Base-by-base conservation (phyloP, 2,888 invertebrate genomes). In the Caenorhabditis japonica region DNA sequence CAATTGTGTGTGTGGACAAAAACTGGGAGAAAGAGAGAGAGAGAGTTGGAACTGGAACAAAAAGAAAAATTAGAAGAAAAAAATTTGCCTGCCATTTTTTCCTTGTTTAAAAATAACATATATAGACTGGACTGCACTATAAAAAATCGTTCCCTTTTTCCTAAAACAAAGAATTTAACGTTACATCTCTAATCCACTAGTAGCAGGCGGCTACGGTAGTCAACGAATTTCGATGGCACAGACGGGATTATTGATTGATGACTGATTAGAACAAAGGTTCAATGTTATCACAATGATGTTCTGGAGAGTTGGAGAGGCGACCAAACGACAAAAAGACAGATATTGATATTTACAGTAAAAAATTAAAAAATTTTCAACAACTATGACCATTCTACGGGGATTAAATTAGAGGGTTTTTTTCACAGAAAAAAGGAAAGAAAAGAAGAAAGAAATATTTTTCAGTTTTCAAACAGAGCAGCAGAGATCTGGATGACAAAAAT, bases 311-410 rank as follows among this genome's bases (percentile, higher is more conserved):
- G 13, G 13, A 27, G 21, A 4, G 23, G 17, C 8, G n/a, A n/a
- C n/a, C n/a, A n/a, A n/a, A n/a, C n/a, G n/a, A n/a, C n/a, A n/a
- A n/a, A n/a, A n/a, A n/a, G n/a, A n/a, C n/a, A n/a, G n/a, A n/a
- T n/a, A n/a, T 30, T 30, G 7, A 19, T 47, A 55, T 53, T 33
- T 55, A 62, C 53, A 62, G 23, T n/a, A n/a, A n/a, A n/a, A n/a
- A 21, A 17, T 30, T 49, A 21, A 1, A n/a, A 17, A 15, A 53
- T 49, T 49, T 7, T 2, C n/a, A 36, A 15, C 36, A 61, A 15
- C 61, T 53, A 61, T 46, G 52, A 53, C 52, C 8, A 46, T n/a
- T 41, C 36, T 51, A 61, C 52, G 1, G 52, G 61, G 44, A 38
- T 38, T 17, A 23, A 21, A 43, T 23, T 12, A 12, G 46, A 17